Percentiles rank a stretch among this genome's conserved stretches.
phyloP scores from a whole-genome alignment of 2,888 invertebrate genomes.

The Philonicus albiceps region DNA sequence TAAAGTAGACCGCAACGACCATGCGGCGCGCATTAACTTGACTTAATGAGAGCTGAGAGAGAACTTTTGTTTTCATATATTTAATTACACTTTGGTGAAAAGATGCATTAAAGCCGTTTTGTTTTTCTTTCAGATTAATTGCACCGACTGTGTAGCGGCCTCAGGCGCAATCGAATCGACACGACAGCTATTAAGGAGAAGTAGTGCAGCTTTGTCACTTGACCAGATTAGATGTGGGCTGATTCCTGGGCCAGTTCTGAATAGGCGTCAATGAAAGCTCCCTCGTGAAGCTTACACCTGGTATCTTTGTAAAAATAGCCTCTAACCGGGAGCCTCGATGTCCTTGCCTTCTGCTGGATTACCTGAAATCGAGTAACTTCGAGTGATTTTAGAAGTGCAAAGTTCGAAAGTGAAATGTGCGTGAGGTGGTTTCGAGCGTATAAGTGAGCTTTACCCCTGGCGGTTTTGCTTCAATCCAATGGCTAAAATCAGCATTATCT shows the following conservation, averaged over 20 bases:
- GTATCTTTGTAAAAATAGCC: conserved; percentile 1
- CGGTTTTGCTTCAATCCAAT: neutral
- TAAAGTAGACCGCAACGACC: neutral
- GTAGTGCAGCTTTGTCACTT: conserved; percentile 20
- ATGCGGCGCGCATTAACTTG: neutral
- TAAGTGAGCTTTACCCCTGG: neutral
- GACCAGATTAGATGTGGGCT: conserved; percentile 16
- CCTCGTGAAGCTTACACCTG: neutral
- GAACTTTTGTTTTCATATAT: neutral
- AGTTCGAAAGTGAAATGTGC: neutral
- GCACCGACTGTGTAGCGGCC: neutral
- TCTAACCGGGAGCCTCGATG: neutral
- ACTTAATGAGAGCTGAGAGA: neutral
- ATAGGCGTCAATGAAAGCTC: neutral
- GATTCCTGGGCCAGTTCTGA: neutral
- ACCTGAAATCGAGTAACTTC: neutral
- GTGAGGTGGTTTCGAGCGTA: neutral
- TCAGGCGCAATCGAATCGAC: conserved; percentile 20
- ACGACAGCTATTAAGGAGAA: conserved; percentile 19
- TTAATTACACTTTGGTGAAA: conserved; percentile 3
- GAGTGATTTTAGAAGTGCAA: neutral
- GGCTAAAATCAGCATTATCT: neutral
- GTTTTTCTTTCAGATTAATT: conserved; percentile 29
- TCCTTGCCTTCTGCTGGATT: neutral
- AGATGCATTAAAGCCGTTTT: conserved; percentile 24